Evolutionary conservation across 2,113 vertebrate genomes (phyloP), one percentile per base, ranked within the genome.

Genomic region (Neoarius graeffei): DNA sequence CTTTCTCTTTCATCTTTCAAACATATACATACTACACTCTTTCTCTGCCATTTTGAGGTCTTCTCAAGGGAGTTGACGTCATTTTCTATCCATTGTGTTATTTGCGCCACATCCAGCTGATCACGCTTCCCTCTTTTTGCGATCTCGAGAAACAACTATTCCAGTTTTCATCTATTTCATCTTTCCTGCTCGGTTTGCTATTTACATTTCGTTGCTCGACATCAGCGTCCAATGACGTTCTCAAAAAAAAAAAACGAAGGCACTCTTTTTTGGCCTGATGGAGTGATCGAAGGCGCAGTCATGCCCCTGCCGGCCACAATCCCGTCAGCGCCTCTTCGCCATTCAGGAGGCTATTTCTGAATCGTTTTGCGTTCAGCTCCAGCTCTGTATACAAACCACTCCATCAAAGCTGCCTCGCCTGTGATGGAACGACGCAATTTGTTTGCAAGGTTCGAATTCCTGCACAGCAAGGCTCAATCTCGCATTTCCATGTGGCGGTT

Each of bases 301-400:
- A 90, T 90, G 91, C 88, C 92, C 91, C 90, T 25, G 50, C 80
- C 87, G 92, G 90, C 83, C 90, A 73, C 79, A 54, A 81, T 88
- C 74, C 84, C 48, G 80, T 83, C 82, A 4, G 20, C 20, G 19
- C 77, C 57, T 42, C 69, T 79, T 52, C 57, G 50, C 66, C 82
- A 54, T 81, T 85, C 89, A 76, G 81, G 56, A 42, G 50, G 69
- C 69, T 82, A 89, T 86, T 89, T 91, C 86, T 81, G 91, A 80
- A 93, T 89, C 86, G 91, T 91, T 85, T 35, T 20, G 79, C 17
- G n/a, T 81, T 89, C 88, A 91, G 90, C 93, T 90, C 88, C 90
- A 88, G 50, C 87, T 74, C 86, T 77, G 76, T 25, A 84, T 90
- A 85, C 89, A 83, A 88, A 91, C 87, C 89, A 89, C 85, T 87